Conservation (phyloP, 2,797 vertebrate genomes). For the Dallia pectoralis region DNA sequence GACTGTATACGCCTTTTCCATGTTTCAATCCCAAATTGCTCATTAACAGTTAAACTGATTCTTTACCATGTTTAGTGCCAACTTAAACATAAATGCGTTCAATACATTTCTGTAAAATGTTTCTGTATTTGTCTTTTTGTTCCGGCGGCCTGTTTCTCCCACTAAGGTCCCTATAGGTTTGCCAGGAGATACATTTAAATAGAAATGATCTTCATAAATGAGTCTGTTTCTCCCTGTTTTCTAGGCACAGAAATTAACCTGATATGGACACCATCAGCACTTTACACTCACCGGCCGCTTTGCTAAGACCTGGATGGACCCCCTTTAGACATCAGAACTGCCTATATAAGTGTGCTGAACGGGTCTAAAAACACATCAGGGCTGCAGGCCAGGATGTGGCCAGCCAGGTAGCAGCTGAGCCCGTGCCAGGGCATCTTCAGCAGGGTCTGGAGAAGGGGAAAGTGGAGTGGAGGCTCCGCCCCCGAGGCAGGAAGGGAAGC, state of each 20-base stretch:
- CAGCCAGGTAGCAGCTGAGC: no score
- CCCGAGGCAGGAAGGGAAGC: no score
- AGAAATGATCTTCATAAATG: slow-evolving; percentile 30
- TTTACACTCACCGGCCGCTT: no score
- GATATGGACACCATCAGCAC: not conserved
- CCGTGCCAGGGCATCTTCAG: no score
- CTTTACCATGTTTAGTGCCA: not conserved
- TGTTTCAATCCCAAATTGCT: not conserved
- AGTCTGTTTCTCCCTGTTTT: slow-evolving; percentile 15
- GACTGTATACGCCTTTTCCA: not conserved
- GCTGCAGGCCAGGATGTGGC: no score
- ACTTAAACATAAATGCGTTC: slow-evolving; percentile 5
- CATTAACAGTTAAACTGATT: not conserved
- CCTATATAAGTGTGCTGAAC: no score
- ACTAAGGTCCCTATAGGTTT: slow-evolving; percentile 28
- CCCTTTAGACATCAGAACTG: no score
- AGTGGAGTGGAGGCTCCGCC: no score
- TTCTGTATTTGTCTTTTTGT: slow-evolving; percentile 19
- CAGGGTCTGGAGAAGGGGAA: no score
- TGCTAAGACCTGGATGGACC: no score
- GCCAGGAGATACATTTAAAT: slow-evolving; percentile 36
- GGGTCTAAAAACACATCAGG: no score
- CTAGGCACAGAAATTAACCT: slow-evolving; percentile 14
- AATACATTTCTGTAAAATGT: not conserved
- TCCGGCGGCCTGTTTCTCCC: slow-evolving; percentile 32